Percentiles rank a stretch among this genome's conserved stretches.
Conservation (phyloP, 2,797 vertebrate species). For the Glyptemys insculpta region DNA sequence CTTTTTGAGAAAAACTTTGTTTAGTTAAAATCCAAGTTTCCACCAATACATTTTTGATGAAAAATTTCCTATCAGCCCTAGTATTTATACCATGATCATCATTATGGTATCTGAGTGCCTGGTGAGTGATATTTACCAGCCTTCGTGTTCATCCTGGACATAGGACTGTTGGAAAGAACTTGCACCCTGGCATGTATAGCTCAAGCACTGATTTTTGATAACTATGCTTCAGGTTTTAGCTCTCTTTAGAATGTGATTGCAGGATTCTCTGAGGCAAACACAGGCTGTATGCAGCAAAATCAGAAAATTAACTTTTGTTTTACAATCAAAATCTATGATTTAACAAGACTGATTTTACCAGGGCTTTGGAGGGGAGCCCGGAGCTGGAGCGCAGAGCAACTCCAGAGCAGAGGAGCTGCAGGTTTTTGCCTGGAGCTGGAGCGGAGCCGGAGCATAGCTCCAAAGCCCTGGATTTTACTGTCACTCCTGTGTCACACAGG, state of each 20-base stretch:
- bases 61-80: background rate
- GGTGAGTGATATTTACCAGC: background rate
- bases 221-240: background rate
- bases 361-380: no score
- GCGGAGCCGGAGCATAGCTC: no score
- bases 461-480: background rate
- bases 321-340: background rate
- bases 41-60: background rate
- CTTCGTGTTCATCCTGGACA: background rate
- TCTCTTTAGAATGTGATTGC: background rate
- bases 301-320: background rate
- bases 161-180: background rate
- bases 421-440: no score
- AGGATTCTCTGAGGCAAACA: slow-evolving; percentile 7
- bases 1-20: background rate
- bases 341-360: background rate
- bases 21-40: background rate
- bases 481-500: background rate
- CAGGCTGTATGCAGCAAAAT: background rate
- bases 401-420: no score
- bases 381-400: no score
- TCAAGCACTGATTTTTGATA: background rate
- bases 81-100: background rate
- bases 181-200: background rate
- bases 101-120: background rate